These are phyloP conservation scores for Ammodytes marinus DNA, from an alignment of 2,113 vertebrate species.

Conservation along the genomic window DNA sequence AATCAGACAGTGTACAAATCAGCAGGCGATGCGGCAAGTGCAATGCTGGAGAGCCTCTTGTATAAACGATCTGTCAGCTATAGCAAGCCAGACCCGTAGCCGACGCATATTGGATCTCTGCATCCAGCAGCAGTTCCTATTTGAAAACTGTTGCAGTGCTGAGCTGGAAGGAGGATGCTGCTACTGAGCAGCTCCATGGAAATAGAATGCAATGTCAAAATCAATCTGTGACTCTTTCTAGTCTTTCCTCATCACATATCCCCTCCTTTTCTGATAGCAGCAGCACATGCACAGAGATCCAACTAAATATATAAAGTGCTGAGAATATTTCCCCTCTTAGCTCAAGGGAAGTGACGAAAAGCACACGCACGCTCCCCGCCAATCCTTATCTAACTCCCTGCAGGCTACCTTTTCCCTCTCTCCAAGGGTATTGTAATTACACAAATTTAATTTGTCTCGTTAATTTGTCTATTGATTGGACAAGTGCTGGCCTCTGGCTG, in stretches of 20 bases:
- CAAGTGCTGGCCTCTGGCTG: slow-evolving; percentile 48
- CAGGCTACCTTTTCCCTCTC: slow-evolving; percentile 37
- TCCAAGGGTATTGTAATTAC: slow-evolving; percentile 68
- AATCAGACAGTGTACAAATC: slow-evolving; percentile 65
- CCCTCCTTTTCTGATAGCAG: too few relatives aligned
- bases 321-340: not conserved
- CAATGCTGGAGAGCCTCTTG: slow-evolving; percentile 45
- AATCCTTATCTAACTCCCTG: slow-evolving; percentile 26
- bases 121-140: slow-evolving; percentile 63
- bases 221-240: slow-evolving; percentile 33
- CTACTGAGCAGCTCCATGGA: slow-evolving; percentile 57
- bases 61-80: slow-evolving; percentile 71
- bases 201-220: slow-evolving; percentile 56
- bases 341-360: not conserved
- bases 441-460: slow-evolving; percentile 79
- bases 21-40: slow-evolving; percentile 54
- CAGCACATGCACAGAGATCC: too few relatives aligned
- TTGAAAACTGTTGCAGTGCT: slow-evolving; percentile 48
- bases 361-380: too few relatives aligned
- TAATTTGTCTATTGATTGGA: slow-evolving; percentile 83
- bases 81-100: slow-evolving; percentile 48
- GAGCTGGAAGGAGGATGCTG: slow-evolving; percentile 42
- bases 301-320: not conserved
- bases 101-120: slow-evolving; percentile 55
- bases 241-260: too few relatives aligned